phyloP scores from a whole-genome alignment of 2,113 vertebrate genomes.

The Daboia siamensis region DNA sequence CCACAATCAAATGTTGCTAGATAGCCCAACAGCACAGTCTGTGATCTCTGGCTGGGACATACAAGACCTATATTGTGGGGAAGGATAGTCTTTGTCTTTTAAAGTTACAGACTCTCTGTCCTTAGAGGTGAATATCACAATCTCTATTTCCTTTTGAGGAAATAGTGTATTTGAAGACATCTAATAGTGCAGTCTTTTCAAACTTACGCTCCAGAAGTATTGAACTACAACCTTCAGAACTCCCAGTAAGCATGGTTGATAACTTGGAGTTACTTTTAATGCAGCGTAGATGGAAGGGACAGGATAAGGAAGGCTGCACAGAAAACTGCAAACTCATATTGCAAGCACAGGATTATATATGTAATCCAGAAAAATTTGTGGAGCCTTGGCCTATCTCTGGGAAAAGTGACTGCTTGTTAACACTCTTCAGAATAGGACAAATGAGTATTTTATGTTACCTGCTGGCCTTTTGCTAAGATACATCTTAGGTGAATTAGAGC shows the following conservation, averaged over 20 bases:
- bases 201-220: neutral
- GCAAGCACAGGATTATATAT: neutral
- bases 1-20: neutral
- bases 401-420: neutral
- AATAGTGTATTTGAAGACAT: neutral
- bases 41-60: neutral
- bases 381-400: conserved; percentile 1
- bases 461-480: neutral
- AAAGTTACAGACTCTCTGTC: neutral
- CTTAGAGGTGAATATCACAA: neutral
- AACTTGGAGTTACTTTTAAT: neutral
- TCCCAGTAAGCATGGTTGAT: neutral
- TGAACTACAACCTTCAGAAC: neutral
- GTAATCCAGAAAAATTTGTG: neutral
- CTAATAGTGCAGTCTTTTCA: neutral
- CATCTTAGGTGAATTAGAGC: neutral
- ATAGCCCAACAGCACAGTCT: neutral
- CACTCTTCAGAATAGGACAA: neutral
- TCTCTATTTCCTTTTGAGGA: neutral
- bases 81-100: neutral
- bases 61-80: neutral
- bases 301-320: neutral
- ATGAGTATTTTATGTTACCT: neutral
- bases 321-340: neutral
- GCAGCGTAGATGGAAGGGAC: neutral